These are phyloP conservation scores for Apogon talboti DNA, from an alignment of 2,797 vertebrate genomes.

Conservation along the genomic window DNA sequence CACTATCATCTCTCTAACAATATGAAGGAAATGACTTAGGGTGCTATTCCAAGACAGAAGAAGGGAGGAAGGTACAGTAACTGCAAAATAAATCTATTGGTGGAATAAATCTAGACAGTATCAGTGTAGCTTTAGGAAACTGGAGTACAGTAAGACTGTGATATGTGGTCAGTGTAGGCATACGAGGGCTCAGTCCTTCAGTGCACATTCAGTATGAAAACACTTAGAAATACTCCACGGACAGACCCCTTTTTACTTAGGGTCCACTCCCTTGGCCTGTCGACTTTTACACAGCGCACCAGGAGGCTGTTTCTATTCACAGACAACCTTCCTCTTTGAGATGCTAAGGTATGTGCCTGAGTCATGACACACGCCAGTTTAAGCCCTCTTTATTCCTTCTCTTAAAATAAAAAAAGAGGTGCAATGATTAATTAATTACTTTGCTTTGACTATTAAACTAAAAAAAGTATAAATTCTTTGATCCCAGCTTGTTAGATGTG, in stretches of 20 bases:
- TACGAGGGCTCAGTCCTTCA: conserved; percentile 41
- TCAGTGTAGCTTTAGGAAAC: conserved; percentile 36
- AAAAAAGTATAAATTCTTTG: too few relatives aligned
- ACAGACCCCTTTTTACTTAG: background rate
- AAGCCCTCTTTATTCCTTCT: too few relatives aligned
- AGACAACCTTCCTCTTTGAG: too few relatives aligned
- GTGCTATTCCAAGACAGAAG: background rate
- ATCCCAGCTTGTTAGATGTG: too few relatives aligned
- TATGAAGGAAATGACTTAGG: conserved; percentile 10
- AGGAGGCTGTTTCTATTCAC: background rate
- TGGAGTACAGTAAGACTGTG: conserved; percentile 33
- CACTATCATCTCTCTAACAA: conserved; percentile 6
- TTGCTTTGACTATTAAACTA: too few relatives aligned
- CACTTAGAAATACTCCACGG: conserved; percentile 16
- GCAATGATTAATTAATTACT: too few relatives aligned
- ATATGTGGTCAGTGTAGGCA: conserved; percentile 45
- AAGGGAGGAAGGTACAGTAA: background rate
- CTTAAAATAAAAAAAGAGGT: too few relatives aligned
- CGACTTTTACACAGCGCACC: too few relatives aligned
- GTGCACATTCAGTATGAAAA: conserved; percentile 53
- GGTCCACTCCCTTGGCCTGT: too few relatives aligned
- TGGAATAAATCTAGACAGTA: background rate
- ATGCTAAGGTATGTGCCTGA: too few relatives aligned
- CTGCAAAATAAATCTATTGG: too few relatives aligned
- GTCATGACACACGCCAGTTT: too few relatives aligned